A percentile compares a stretch with the other conserved stretches of the same genome.
Evolutionary conservation across 1,140 invertebrate genomes (phyloP).

Genomic region (Bombyx mori): ASM3026992v2 NC_085123.1:14509501-14510000

Average conservation of each 20-base stretch:
- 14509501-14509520: too few species aligned
- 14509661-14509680: constrained; percentile 15
- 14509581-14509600: too few species aligned
- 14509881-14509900: constrained; percentile 10
- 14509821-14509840: constrained; percentile 12
- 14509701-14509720: constrained; percentile 13
- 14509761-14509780: constrained; percentile 19
- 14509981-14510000: constrained; percentile 13
- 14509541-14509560: too few species aligned
- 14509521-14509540: too few species aligned
- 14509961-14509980: not conserved
- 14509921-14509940: constrained; percentile 14
- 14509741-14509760: constrained; percentile 20
- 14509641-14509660: constrained; percentile 1
- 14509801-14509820: constrained; percentile 14
- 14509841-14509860: constrained; percentile 22
- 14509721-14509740: constrained; percentile 14
- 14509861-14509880: constrained; percentile 13
- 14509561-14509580: too few species aligned
- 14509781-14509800: constrained; percentile 21
- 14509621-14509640: not conserved
- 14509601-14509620: too few species aligned
- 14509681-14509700: constrained; percentile 14
- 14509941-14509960: constrained; percentile 13
- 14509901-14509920: constrained; percentile 8